Evolutionary conservation across 2,113 vertebrate genomes (phyloP).

Genomic region (Vanacampus margaritifer): DNA sequence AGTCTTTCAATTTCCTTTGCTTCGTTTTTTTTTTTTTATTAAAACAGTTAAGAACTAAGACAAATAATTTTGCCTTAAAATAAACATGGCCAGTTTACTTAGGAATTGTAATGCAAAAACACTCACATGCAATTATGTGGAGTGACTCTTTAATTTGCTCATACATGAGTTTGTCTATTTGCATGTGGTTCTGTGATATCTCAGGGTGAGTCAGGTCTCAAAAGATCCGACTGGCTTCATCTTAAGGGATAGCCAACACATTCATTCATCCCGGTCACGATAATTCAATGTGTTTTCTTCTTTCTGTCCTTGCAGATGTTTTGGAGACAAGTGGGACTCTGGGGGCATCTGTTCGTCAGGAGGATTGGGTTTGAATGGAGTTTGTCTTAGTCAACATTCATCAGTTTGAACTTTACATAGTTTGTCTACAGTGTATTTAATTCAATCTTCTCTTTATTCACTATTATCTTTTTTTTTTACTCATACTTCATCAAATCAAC

Average conservation of each 20-base stretch:
- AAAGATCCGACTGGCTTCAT: not conserved
- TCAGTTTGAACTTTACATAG: too few relatives aligned
- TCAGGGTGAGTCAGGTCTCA: not conserved
- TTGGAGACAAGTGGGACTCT: not conserved
- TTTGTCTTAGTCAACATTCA: not conserved
- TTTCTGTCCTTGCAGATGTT: not conserved
- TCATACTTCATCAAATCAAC: too few relatives aligned
- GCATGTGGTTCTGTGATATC: not conserved
- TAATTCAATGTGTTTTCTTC: not conserved
- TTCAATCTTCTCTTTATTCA: too few relatives aligned
- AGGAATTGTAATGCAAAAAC: too few relatives aligned
- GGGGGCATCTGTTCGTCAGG: not conserved
- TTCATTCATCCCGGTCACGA: not conserved
- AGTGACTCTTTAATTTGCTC: not conserved
- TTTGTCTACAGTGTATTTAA: too few relatives aligned
- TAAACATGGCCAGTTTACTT: too few relatives aligned
- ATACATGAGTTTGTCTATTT: not conserved
- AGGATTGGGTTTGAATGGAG: not conserved
- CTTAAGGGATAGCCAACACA: not conserved
- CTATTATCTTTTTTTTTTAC: too few relatives aligned
- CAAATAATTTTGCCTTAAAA: too few relatives aligned
- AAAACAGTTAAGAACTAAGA: too few relatives aligned
- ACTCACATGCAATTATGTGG: not conserved
- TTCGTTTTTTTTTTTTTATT: too few relatives aligned
- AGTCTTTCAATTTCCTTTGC: too few relatives aligned